Evolutionary conservation across 2,888 invertebrate genomes (phyloP).

Genomic region (Pinctada fucata): DNA sequence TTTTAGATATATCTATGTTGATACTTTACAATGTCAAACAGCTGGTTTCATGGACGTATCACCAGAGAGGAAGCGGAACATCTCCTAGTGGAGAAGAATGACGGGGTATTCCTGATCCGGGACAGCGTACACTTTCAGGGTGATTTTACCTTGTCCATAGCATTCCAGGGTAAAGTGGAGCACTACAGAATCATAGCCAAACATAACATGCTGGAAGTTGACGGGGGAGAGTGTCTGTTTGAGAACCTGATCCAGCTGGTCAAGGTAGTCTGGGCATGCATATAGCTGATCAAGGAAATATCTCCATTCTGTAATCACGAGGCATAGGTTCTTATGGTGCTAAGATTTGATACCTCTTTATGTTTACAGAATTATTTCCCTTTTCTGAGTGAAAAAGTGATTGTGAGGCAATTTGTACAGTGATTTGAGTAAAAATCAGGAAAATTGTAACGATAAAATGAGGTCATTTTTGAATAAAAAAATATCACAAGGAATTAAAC

Average conservation of each 20-base stretch:
- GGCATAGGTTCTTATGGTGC: no score
- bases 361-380: no score
- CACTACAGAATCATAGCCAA: slow-evolving; percentile 93
- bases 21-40: slow-evolving; percentile 71
- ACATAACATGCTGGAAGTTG: slow-evolving; percentile 94
- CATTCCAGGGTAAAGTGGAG: slow-evolving; percentile 89
- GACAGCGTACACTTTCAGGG: slow-evolving; percentile 99
- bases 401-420: no score
- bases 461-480: no score
- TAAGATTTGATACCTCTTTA: no score
- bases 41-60: slow-evolving; percentile 99
- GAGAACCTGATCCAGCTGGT: slow-evolving; percentile 95
- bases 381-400: no score
- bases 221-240: slow-evolving; percentile 92
- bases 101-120: slow-evolving; percentile 95
- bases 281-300: neutral
- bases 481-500: no score
- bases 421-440: no score
- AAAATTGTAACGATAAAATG: no score
- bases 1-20: no score
- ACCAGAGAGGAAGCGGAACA: slow-evolving; percentile 95
- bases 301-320: neutral
- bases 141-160: slow-evolving; percentile 97
- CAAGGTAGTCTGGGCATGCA: slow-evolving; percentile 81
- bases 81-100: slow-evolving; percentile 82